These are phyloP conservation scores for Cynaeus angustus DNA, from an alignment of 2,888 invertebrate genomes.

Conservation along the genomic window DNA sequence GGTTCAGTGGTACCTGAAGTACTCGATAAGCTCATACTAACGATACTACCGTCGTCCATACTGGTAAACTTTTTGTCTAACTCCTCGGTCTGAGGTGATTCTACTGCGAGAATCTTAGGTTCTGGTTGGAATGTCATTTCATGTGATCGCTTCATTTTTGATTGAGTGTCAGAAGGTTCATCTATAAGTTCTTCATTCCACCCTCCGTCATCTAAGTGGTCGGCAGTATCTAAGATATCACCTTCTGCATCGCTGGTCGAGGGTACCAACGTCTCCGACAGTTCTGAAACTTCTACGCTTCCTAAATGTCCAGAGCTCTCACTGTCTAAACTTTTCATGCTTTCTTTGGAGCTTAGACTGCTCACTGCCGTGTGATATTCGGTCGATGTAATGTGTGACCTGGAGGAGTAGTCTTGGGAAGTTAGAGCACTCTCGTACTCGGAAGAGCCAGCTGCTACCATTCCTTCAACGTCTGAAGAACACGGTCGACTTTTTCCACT, in stretches of 20 bases:
- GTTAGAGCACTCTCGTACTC: constrained; percentile 91
- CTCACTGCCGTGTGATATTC: constrained; percentile 92
- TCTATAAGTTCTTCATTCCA: constrained; percentile 72
- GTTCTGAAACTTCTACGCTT: constrained; percentile 92
- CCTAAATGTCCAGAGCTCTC: constrained; percentile 92
- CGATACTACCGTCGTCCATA: constrained; percentile 75
- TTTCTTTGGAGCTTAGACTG: constrained; percentile 91
- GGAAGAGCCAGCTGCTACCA: constrained; percentile 83
- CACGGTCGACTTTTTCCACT: constrained; percentile 83
- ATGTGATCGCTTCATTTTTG: constrained; percentile 89
- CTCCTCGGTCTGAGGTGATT: constrained; percentile 73
- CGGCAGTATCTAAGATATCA: constrained; percentile 80
- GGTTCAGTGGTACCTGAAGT: constrained; percentile 72
- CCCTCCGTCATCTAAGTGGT: constrained; percentile 70
- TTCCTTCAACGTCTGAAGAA: constrained; percentile 90
- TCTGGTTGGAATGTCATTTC: constrained; percentile 91
- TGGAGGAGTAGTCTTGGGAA: constrained; percentile 84
- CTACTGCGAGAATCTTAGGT: constrained; percentile 69
- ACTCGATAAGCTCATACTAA: constrained; percentile 76
- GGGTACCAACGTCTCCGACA: constrained; percentile 94
- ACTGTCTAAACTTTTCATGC: constrained; percentile 92
- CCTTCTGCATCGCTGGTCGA: constrained; percentile 89
- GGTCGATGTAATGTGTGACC: constrained; percentile 83
- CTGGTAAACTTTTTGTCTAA: constrained; percentile 75
- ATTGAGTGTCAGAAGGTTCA: constrained; percentile 75